These are phyloP conservation scores for Lepus timidus DNA, from an alignment of 2,113 vertebrate species.

Conservation along the genomic window DNA sequence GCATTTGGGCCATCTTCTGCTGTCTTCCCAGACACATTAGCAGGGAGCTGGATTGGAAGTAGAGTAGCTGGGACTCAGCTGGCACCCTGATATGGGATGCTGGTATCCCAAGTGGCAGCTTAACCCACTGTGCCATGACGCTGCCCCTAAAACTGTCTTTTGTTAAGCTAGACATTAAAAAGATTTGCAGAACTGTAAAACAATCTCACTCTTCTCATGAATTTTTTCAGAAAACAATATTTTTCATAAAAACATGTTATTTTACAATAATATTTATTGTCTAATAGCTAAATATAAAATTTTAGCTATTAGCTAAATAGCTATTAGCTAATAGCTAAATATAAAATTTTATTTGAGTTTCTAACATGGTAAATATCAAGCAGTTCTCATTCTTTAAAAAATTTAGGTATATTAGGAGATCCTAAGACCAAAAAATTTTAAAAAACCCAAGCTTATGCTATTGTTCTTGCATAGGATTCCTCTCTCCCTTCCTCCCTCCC, in stretches of 20 bases:
- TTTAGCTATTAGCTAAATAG: background rate
- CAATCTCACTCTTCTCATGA: background rate
- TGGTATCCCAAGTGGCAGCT: no score
- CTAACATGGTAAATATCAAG: slow-evolving; percentile 18
- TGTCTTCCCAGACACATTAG: no score
- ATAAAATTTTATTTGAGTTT: slow-evolving; percentile 57
- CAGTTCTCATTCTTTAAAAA: slow-evolving; percentile 23
- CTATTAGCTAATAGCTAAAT: slow-evolving; percentile 28
- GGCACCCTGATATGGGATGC: no score
- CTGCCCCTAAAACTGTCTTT: background rate
- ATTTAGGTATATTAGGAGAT: background rate
- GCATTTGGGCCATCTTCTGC: no score
- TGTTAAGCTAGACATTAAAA: slow-evolving; percentile 35
- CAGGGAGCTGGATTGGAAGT: no score
- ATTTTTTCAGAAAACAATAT: slow-evolving; percentile 39
- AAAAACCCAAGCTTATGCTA: slow-evolving; percentile 8
- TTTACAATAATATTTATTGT: slow-evolving; percentile 47
- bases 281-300: slow-evolving; percentile 28
- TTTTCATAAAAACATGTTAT: slow-evolving; percentile 35
- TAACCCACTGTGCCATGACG: no score
- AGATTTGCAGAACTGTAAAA: slow-evolving; percentile 56
- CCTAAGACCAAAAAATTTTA: slow-evolving; percentile 27
- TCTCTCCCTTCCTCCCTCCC: background rate
- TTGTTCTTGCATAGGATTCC: background rate
- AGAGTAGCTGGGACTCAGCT: no score